Base-by-base conservation (phyloP, 2,113 vertebrate genomes). In the Heliornis fulica region DNA sequence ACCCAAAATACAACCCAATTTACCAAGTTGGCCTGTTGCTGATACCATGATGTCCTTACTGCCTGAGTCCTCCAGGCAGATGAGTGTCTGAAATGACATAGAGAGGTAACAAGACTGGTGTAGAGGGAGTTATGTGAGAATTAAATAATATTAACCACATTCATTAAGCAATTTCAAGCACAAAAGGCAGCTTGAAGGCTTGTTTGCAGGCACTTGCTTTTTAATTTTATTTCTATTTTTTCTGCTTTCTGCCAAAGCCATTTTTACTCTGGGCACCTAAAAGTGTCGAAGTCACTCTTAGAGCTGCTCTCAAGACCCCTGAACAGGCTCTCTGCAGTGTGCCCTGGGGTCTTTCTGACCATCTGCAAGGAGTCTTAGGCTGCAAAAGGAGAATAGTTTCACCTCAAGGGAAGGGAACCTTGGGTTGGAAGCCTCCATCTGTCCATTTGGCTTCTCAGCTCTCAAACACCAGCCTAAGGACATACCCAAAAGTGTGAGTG, bases 401-500 rank as follows among this genome's bases (percentile, higher is more conserved):
- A n/a, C 12, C 13, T 59, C 56, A 50, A 11, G 28, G 46, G 32
- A 46, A 54, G 26, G 31, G 84, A 71, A 59, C 23, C 10, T 83
- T 61, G 81, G 13, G 15, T 2, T 77, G 23, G 66, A 83, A 76
- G 38, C 18, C 38, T 28, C 40, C 31, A 28, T 32, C 38, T 90
- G 34, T 13, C 41, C 63, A 10, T 11, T 25, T 50, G 34, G 50
- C 12, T 85, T 59, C 57, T 65, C 6, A 60, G 53, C 63, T 90
- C 26, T 32, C 36, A 65, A 53, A 1, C 56, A 85, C 61, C 75
- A 88, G 29, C 75, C 40, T 19, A 22, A 66, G 32, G 48, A 25
- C 32, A 50, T 3, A 16, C 3, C 17, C 21, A 56, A 14, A 61
- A 23, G 25, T 4, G 4, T 29, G 1, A n/a, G n/a, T 1, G 1